Evolutionary conservation across 2,797 vertebrate genomes (phyloP).

Genomic region (Aulostomus chinensis): DNA sequence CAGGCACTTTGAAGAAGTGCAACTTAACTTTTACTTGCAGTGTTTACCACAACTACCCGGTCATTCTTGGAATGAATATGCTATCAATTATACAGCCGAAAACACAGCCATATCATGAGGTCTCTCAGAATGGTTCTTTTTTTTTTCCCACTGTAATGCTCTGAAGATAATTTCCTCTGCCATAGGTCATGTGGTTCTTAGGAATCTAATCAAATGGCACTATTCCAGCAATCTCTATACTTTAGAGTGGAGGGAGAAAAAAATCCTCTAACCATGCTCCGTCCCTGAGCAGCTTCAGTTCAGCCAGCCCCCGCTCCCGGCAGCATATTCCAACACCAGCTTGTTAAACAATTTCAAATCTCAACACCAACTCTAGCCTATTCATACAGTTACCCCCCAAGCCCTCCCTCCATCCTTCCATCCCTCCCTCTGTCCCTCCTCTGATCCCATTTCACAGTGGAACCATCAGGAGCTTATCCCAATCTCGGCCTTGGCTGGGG

Average conservation of each 20-base stretch:
- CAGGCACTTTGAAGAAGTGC: conserved; percentile 19
- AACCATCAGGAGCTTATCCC: conserved; percentile 74
- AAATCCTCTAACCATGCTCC: conserved; percentile 16
- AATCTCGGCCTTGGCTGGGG: conserved; percentile 66
- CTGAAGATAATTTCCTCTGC: conserved; percentile 36
- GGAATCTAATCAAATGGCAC: conserved; percentile 32
- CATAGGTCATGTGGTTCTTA: conserved; percentile 24
- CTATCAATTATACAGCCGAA: conserved; percentile 13
- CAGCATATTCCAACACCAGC: conserved; percentile 53
- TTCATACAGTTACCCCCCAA: conserved; percentile 45
- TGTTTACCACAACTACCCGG: conserved; percentile 19
- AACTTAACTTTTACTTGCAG: conserved; percentile 36
- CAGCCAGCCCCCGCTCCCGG: conserved; percentile 16
- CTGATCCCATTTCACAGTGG: conserved; percentile 76
- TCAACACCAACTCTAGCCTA: conserved; percentile 45
- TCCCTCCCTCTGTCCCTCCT: conserved; percentile 58
- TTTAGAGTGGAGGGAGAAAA: conserved; percentile 12
- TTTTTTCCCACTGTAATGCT: conserved; percentile 23
- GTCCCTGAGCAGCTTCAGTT: conserved; percentile 25
- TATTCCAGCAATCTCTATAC: conserved; percentile 17
- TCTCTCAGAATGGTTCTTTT: conserved; percentile 19
- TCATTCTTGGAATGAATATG: conserved; percentile 9
- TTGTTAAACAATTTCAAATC: conserved; percentile 72
- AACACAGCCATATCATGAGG: conserved; percentile 6
- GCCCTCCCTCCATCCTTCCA: conserved; percentile 31